Base-by-base conservation (phyloP, 2,113 vertebrate genomes). In the Centrocercus urophasianus region DNA sequence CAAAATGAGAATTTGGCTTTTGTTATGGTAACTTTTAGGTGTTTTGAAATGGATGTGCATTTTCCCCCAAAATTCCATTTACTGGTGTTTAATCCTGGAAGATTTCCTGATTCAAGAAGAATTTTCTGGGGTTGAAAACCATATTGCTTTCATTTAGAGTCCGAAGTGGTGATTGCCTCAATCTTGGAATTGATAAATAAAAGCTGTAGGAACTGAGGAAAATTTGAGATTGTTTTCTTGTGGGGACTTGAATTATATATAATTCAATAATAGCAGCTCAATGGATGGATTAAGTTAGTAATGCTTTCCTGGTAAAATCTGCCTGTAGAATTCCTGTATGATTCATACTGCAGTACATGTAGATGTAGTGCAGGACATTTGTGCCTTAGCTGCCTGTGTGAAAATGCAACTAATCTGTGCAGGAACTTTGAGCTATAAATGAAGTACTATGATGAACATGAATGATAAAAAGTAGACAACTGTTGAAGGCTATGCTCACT, bases 311-410 rank as follows among this genome's bases (percentile, higher is more conserved):
- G 45, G 27, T 66, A 59, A 56, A 10, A 38, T 36, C 42, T 25
- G 20, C 64, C 64, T 63, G 16, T 22, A 15, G 38, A 45, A 8
- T 13, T 22, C 50, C 4, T 2, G 16, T 10, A 47, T n/a, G 65
- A 40, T 50, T 82, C 11, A 5, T 63, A 19, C 16, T 21, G 45
- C 76, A 27, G 15, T 1, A 1, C 1, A 1, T 0, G 4, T 45
- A 25, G 20, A 43, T 24, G 10, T 32, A 22, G 21, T 4, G 1
- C 6, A 20, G 47, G 13, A 40, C 21, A 8, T 40, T 32, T 4
- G 19, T 8, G 4, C 12, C 0, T 3, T 12, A 21, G 48, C 10
- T 71, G 65, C 7, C 52, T 24, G 2, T 34, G 34, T 64, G 47
- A 38, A 42, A 60, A 16, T 8, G 59, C 38, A 6, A 3, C 16